Evolutionary conservation across 1,140 invertebrate genomes (phyloP).

Genomic region (silkworm (Bombyx mori)): ASM3026992v2 NC_085129.1:5236501-5237000

Average conservation of each 20-base stretch:
- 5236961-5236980: no score
- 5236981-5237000: no score
- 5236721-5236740: slow-evolving; percentile 7
- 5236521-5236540: slow-evolving; percentile 24
- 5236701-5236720: slow-evolving; percentile 8
- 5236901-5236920: no score
- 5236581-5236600: not conserved
- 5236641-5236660: slow-evolving; percentile 13
- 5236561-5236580: not conserved
- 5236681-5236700: slow-evolving; percentile 8
- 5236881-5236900: no score
- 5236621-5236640: not conserved
- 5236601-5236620: not conserved
- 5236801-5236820: no score
- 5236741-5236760: slow-evolving; percentile 1
- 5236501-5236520: slow-evolving; percentile 26
- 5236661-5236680: slow-evolving; percentile 15
- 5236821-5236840: no score
- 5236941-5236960: no score
- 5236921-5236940: no score
- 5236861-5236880: no score
- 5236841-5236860: no score
- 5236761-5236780: slow-evolving; percentile 1
- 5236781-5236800: not conserved
- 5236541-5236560: slow-evolving; percentile 1